Percentiles rank a stretch among this genome's conserved stretches.
These are phyloP conservation scores for Opisthograptis luteolata DNA, from an alignment of 2,888 invertebrate species.

Conservation along the genomic window DNA sequence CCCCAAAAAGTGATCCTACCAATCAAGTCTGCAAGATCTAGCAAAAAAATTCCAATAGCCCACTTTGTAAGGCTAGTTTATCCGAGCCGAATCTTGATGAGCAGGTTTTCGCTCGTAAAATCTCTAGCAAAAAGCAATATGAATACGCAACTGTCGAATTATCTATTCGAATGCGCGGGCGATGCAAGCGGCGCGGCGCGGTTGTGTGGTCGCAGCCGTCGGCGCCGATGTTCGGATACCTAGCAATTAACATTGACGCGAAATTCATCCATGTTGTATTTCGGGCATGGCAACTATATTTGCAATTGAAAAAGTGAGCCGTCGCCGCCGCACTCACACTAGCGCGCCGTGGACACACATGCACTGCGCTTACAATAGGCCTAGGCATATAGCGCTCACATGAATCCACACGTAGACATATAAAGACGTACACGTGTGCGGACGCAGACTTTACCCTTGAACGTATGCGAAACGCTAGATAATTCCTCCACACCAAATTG, in stretches of 20 bases:
- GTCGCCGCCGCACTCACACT: constrained; percentile 67
- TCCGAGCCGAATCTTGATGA: constrained; percentile 29
- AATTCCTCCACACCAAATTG: constrained; percentile 66
- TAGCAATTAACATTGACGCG: constrained; percentile 70
- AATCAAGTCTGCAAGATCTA: not conserved
- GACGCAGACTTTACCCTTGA: constrained; percentile 80
- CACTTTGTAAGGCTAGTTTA: constrained; percentile 29
- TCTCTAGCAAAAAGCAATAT: constrained; percentile 28
- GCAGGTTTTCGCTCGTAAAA: constrained; percentile 34
- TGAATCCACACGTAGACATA: constrained; percentile 55
- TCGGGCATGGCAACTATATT: constrained; percentile 80
- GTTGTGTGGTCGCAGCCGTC: constrained; percentile 40
- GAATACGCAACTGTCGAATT: constrained; percentile 27
- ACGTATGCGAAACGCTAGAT: constrained; percentile 75
- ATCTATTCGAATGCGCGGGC: constrained; percentile 32
- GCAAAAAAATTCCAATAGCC: constrained; percentile 16
- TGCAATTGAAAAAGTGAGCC: constrained; percentile 78
- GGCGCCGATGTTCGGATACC: constrained; percentile 53
- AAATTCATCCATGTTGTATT: constrained; percentile 77
- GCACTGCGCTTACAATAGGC: constrained; percentile 65
- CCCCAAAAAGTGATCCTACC: too few species aligned
- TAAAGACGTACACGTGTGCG: constrained; percentile 58
- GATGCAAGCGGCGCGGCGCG: constrained; percentile 30
- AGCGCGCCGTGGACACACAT: constrained; percentile 51
- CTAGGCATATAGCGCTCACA: constrained; percentile 58